Percentiles rank a stretch among this genome's conserved stretches.
Evolutionary conservation across 2,888 invertebrate genomes (phyloP).

Genomic region (Chymomyza caudatula): DNA sequence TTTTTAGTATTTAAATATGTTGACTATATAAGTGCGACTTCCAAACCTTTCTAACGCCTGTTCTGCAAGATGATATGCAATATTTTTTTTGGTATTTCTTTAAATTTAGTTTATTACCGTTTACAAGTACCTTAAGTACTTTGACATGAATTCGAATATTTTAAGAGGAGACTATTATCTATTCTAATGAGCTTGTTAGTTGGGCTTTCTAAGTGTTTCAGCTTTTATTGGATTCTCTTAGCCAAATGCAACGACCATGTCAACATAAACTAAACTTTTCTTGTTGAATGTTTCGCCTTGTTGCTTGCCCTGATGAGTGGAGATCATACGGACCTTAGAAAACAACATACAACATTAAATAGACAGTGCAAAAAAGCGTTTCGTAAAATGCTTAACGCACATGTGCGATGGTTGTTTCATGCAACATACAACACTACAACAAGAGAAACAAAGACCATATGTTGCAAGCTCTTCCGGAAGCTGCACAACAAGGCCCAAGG

Average conservation of each 20-base stretch:
- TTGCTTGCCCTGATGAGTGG: conserved; percentile 37
- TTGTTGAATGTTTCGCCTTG: conserved; percentile 49
- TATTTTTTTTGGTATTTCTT: too few relatives aligned
- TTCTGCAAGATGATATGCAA: too few relatives aligned
- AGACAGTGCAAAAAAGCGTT: conserved; percentile 21
- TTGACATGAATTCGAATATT: neutral
- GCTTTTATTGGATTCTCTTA: conserved; percentile 28
- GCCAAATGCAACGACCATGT: conserved; percentile 44
- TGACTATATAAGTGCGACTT: too few relatives aligned
- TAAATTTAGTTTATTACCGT: too few relatives aligned
- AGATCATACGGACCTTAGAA: neutral
- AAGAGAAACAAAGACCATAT: conserved; percentile 30
- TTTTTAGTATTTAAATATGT: too few relatives aligned
- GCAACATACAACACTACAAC: conserved; percentile 39
- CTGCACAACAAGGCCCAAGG: conserved; percentile 41
- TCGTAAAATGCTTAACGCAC: conserved; percentile 41
- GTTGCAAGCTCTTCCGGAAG: conserved; percentile 57
- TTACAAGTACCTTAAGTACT: neutral
- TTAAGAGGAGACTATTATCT: neutral
- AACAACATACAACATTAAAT: conserved; percentile 10
- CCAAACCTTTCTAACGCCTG: too few relatives aligned
- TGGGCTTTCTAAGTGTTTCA: conserved; percentile 5
- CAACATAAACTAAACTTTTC: conserved; percentile 47
- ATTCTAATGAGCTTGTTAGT: neutral
- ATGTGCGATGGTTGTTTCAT: conserved; percentile 40